These are phyloP conservation scores for Albula goreensis DNA, from an alignment of 2,113 vertebrate species.

Conservation along the genomic window DNA sequence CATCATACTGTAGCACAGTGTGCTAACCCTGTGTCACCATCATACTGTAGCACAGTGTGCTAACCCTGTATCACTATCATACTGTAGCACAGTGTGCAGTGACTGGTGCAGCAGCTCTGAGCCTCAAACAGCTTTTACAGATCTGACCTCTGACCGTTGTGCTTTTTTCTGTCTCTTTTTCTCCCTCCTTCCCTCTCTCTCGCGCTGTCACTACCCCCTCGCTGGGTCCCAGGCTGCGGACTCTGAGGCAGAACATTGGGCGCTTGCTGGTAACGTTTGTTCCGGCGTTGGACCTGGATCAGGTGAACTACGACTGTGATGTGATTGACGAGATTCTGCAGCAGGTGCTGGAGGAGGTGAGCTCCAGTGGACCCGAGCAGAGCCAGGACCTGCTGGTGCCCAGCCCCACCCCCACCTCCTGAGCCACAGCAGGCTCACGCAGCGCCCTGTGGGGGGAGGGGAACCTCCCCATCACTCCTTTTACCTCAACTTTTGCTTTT, in stretches of 20 bases:
- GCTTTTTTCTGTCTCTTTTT: not conserved
- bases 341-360: slow-evolving; percentile 75
- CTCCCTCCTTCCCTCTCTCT: not conserved
- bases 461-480: not conserved
- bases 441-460: too few relatives aligned
- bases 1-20: too few relatives aligned
- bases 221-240: slow-evolving; percentile 67
- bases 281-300: slow-evolving; percentile 76
- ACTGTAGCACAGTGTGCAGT: too few relatives aligned
- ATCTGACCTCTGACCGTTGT: not conserved
- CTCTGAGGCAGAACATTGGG: slow-evolving; percentile 73
- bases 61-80: too few relatives aligned
- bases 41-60: too few relatives aligned
- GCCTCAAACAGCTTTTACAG: not conserved
- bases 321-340: slow-evolving; percentile 76
- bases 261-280: slow-evolving; percentile 76
- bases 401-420: not conserved
- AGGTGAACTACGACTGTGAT: slow-evolving; percentile 76
- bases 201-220: slow-evolving; percentile 21
- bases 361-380: not conserved
- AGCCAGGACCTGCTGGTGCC: not conserved
- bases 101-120: not conserved
- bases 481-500: slow-evolving; percentile 2
- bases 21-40: too few relatives aligned
- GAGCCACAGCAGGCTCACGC: not conserved